phyloP scores from a whole-genome alignment of 2,113 vertebrate species.

The Numenius arquata region DNA sequence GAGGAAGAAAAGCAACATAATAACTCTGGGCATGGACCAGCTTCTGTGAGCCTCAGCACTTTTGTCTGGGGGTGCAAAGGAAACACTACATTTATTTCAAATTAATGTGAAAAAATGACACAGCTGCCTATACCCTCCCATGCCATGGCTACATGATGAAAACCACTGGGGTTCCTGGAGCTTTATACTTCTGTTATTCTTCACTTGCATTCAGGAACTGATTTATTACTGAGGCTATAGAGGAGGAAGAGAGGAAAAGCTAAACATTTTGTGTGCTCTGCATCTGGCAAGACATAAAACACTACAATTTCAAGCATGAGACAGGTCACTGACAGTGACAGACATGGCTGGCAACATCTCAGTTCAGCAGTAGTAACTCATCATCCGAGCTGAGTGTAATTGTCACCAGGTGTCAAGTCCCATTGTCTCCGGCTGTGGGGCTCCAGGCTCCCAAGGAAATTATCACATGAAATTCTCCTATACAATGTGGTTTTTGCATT shows the following conservation, averaged over 20 bases:
- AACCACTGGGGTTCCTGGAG: background rate
- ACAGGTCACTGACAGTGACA: slow-evolving; percentile 33
- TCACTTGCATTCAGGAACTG: slow-evolving; percentile 34
- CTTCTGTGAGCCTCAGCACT: background rate
- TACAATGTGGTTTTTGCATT: slow-evolving; percentile 11
- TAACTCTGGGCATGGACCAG: background rate
- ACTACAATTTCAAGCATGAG: slow-evolving; percentile 37
- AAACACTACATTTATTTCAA: background rate
- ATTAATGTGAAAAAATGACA: background rate
- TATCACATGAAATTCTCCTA: slow-evolving; percentile 30
- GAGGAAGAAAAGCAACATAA: background rate
- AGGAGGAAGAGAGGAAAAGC: slow-evolving; percentile 1
- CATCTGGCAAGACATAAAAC: slow-evolving; percentile 42
- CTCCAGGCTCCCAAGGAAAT: slow-evolving; percentile 2
- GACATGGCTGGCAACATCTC: slow-evolving; percentile 44
- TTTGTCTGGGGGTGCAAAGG: background rate
- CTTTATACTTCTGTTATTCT: slow-evolving; percentile 4
- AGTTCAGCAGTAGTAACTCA: slow-evolving; percentile 17
- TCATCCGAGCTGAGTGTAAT: background rate
- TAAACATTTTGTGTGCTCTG: slow-evolving; percentile 12
- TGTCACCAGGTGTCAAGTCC: slow-evolving; percentile 20
- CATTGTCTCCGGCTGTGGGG: background rate
- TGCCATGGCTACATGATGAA: background rate
- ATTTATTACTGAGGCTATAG: slow-evolving; percentile 40
- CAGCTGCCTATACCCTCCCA: background rate